Evolutionary conservation across 2,797 vertebrate genomes (phyloP).

Genomic region (Mormyrus hasselquistii): DNA sequence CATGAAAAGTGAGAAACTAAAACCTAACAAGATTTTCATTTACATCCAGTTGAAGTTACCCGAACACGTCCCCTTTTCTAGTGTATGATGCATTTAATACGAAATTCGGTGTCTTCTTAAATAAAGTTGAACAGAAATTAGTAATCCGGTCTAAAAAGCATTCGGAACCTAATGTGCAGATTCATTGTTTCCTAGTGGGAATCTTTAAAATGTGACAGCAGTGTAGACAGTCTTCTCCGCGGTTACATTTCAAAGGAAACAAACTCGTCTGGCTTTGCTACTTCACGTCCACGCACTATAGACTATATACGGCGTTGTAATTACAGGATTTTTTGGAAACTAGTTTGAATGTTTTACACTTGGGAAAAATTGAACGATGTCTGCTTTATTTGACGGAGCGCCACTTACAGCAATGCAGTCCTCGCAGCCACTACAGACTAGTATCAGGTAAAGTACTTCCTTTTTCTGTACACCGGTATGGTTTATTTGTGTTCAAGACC

Average conservation of each 20-base stretch:
- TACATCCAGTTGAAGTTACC: neutral
- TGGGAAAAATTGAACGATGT: constrained; percentile 54
- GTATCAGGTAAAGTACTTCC: constrained; percentile 53
- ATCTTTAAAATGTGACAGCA: constrained; percentile 16
- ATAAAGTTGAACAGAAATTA: neutral
- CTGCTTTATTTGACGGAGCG: constrained; percentile 63
- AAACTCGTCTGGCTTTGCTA: neutral
- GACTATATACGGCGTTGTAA: neutral
- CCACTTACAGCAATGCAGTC: constrained; percentile 63
- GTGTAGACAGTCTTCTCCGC: neutral
- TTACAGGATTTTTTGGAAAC: neutral
- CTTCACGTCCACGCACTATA: neutral
- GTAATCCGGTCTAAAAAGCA: neutral
- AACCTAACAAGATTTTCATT: neutral
- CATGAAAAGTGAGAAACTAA: neutral
- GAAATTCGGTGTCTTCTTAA: neutral
- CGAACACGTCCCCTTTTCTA: neutral
- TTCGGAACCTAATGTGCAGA: neutral
- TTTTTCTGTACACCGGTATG: too few relatives aligned
- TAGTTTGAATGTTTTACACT: constrained; percentile 41
- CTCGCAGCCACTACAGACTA: constrained; percentile 50
- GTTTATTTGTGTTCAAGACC: neutral
- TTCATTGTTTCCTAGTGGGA: constrained; percentile 7
- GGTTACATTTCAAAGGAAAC: neutral
- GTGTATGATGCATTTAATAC: neutral